A percentile compares a stretch with the other conserved stretches of the same genome.
Evolutionary conservation across 1,140 invertebrate genomes (phyloP).

Genomic region (Drosophila suzukii): DNA sequence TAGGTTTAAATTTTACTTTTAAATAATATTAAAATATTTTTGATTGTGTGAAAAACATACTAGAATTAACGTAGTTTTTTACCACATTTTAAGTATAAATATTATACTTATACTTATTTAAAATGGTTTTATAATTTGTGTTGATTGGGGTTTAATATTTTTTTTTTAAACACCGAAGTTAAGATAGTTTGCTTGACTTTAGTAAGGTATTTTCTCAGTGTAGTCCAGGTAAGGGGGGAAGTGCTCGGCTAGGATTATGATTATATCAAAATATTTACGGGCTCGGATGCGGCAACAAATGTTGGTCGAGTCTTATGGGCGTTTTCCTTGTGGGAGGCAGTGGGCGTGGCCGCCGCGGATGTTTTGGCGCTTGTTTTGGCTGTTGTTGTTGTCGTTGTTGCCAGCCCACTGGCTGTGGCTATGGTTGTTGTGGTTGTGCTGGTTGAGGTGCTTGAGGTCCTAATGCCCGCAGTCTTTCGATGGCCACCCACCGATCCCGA

Average conservation of each 20-base stretch:
- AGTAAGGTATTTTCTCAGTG: slow-evolving; percentile 2
- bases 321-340: slow-evolving; percentile 21
- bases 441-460: slow-evolving; percentile 18
- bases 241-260: slow-evolving; percentile 36
- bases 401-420: slow-evolving; percentile 6
- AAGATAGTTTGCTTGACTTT: neutral
- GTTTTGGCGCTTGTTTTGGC: slow-evolving; percentile 35
- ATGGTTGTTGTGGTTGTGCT: slow-evolving; percentile 29
- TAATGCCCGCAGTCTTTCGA: slow-evolving; percentile 34
- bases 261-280: slow-evolving; percentile 70
- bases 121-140: neutral
- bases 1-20: too few relatives aligned
- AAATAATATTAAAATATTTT: too few relatives aligned
- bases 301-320: slow-evolving; percentile 57
- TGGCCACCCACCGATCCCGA: slow-evolving; percentile 24
- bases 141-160: too few relatives aligned
- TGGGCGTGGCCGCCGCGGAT: slow-evolving; percentile 41
- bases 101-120: neutral
- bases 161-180: neutral
- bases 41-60: too few relatives aligned
- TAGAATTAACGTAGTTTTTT: too few relatives aligned
- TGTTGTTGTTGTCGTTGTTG: slow-evolving; percentile 7
- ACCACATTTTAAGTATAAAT: too few relatives aligned
- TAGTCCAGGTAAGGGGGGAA: neutral
- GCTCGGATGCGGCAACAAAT: slow-evolving; percentile 63